These are phyloP conservation scores for Apocrypta bakeri DNA, from an alignment of 1,140 invertebrate genomes.

Conservation along the genomic window DNA sequence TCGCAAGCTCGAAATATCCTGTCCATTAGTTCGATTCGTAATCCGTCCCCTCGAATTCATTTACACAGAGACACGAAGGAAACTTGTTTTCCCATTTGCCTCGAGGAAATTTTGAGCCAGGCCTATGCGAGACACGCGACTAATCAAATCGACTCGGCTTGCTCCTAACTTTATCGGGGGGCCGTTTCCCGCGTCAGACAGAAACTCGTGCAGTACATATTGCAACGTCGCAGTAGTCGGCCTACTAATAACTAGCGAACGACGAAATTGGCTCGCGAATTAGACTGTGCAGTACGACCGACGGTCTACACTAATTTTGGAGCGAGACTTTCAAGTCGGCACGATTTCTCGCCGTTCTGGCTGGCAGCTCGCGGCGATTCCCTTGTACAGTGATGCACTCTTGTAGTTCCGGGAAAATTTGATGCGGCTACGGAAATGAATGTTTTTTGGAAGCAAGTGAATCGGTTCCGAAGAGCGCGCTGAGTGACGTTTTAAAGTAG, in stretches of 20 bases:
- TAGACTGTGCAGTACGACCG: neutral
- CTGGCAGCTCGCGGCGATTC: neutral
- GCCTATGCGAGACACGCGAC: neutral
- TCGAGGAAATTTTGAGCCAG: neutral
- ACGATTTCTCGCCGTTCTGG: neutral
- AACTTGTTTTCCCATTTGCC: neutral
- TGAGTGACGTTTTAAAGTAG: too few relatives aligned
- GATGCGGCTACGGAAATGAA: neutral
- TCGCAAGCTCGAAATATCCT: too few relatives aligned
- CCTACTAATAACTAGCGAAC: conserved; percentile 9
- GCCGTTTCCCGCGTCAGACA: neutral
- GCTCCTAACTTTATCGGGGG: neutral
- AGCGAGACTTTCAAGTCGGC: conserved; percentile 5
- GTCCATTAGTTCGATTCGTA: too few relatives aligned
- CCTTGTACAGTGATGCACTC: neutral
- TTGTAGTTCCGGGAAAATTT: neutral
- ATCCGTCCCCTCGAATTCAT: neutral
- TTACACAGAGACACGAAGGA: neutral
- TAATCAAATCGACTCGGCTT: neutral
- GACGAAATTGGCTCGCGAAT: conserved; percentile 1
- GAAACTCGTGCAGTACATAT: neutral
- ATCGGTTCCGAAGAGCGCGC: too few relatives aligned
- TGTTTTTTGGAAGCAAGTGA: neutral
- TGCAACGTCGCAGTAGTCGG: neutral
- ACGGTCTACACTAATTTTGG: conserved; percentile 52